These are phyloP conservation scores for Rhorus exstirpatorius DNA, from an alignment of 2,888 invertebrate genomes.

Conservation along the genomic window DNA sequence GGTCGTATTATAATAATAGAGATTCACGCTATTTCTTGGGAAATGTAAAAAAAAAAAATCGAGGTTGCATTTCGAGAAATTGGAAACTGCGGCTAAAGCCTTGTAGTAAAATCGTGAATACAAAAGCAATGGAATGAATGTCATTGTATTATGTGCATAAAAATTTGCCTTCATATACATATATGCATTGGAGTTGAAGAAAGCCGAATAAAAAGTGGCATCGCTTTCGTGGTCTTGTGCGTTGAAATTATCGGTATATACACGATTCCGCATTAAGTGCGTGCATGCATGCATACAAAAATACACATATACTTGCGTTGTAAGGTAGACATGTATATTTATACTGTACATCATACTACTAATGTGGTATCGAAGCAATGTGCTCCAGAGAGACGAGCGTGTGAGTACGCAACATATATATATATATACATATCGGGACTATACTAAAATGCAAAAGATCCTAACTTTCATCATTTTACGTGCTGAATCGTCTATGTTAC, in stretches of 20 bases:
- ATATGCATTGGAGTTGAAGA: slow-evolving; percentile 47
- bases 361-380: slow-evolving; percentile 28
- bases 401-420: slow-evolving; percentile 17
- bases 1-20: neutral
- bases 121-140: slow-evolving; percentile 22
- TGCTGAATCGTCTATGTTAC: neutral
- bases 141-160: slow-evolving; percentile 4
- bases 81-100: slow-evolving; percentile 19
- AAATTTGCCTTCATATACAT: slow-evolving; percentile 11
- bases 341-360: slow-evolving; percentile 22
- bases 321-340: slow-evolving; percentile 24
- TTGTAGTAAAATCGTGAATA: slow-evolving; percentile 26
- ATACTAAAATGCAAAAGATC: neutral
- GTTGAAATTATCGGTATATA: slow-evolving; percentile 1
- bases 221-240: slow-evolving; percentile 53
- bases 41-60: slow-evolving; percentile 16
- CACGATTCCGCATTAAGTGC: slow-evolving; percentile 19
- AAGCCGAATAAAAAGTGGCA: slow-evolving; percentile 55
- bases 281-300: slow-evolving; percentile 32
- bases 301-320: slow-evolving; percentile 13
- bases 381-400: slow-evolving; percentile 34
- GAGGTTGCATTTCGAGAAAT: slow-evolving; percentile 34
- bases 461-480: neutral
- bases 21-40: slow-evolving; percentile 11
- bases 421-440: too few relatives aligned